Percentiles rank a stretch among this genome's conserved stretches.
Conservation (phyloP, 2,113 vertebrate species). For the Sinocyclocheilus anophthalmus region DNA sequence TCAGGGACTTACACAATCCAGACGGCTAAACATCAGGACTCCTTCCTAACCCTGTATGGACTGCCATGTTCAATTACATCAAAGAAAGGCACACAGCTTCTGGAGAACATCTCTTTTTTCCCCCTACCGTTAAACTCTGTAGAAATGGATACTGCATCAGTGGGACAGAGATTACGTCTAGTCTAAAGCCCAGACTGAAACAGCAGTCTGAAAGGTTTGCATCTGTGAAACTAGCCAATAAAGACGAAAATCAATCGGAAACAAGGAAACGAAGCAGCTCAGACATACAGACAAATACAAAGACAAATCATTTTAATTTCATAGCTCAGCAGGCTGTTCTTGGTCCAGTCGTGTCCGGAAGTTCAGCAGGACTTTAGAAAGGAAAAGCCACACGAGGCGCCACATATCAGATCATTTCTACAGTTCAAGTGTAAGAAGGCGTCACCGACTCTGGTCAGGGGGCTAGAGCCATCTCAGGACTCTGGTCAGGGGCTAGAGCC, state of each 20-base stretch:
- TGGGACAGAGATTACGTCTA: neutral
- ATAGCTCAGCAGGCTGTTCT: conserved; percentile 14
- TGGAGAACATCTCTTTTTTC: conserved; percentile 7
- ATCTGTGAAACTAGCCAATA: conserved; percentile 14
- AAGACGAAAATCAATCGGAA: neutral
- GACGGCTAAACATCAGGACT: neutral
- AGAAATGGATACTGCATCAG: conserved; percentile 12
- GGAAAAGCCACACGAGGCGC: neutral
- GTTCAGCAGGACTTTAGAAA: conserved; percentile 55
- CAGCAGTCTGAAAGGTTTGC: conserved; percentile 10
- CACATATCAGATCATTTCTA: neutral
- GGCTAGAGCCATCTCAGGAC: too few relatives aligned
- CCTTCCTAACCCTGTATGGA: neutral
- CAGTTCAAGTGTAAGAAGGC: conserved; percentile 10
- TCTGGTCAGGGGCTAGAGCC: too few relatives aligned
- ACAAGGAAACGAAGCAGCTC: neutral
- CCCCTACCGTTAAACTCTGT: conserved; percentile 6
- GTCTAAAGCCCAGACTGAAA: neutral
- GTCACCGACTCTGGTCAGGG: neutral
- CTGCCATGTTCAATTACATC: conserved; percentile 28
- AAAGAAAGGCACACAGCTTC: conserved; percentile 54
- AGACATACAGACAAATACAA: conserved; percentile 39
- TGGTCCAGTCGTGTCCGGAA: conserved; percentile 49
- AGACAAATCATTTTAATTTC: neutral
- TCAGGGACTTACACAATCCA: neutral